Evolutionary conservation across 2,888 invertebrate species (phyloP).

Genomic region (Omphaloscelis lunosa): DNA sequence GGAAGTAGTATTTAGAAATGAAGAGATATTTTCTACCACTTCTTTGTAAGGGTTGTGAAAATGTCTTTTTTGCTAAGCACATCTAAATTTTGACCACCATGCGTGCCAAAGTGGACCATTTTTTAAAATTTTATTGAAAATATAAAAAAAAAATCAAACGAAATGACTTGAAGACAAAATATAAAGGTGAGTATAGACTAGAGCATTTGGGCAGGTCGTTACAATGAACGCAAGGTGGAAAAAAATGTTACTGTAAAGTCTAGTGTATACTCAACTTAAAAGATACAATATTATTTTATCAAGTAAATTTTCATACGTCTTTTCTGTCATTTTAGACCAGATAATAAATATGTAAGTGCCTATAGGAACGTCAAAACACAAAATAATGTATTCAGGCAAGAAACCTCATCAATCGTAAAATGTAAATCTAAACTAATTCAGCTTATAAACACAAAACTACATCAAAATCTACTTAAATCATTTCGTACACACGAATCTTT

Average conservation of each 20-base stretch:
- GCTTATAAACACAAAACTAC: conserved; percentile 23
- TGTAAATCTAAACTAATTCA: conserved; percentile 12
- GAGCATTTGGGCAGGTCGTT: too few relatives aligned
- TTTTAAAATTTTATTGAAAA: too few relatives aligned
- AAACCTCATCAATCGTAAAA: not conserved
- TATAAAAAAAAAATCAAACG: too few relatives aligned
- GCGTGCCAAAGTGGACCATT: not conserved
- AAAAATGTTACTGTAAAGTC: too few relatives aligned
- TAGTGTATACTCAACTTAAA: not conserved
- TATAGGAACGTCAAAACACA: not conserved
- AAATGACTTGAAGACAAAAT: not conserved
- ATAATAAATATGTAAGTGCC: not conserved
- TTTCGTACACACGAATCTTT: conserved; percentile 19
- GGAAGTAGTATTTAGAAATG: not conserved
- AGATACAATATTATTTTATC: not conserved
- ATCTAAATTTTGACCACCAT: not conserved
- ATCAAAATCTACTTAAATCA: conserved; percentile 20
- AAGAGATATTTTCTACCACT: not conserved
- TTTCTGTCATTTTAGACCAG: not conserved
- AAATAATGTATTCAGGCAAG: not conserved
- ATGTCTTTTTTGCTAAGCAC: not conserved
- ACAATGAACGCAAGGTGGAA: too few relatives aligned
- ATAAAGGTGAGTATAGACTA: too few relatives aligned
- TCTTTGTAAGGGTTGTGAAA: not conserved
- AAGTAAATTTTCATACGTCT: not conserved